Evolutionary conservation across 2,113 vertebrate species (phyloP).

Genomic region (Alethe castanea): DNA sequence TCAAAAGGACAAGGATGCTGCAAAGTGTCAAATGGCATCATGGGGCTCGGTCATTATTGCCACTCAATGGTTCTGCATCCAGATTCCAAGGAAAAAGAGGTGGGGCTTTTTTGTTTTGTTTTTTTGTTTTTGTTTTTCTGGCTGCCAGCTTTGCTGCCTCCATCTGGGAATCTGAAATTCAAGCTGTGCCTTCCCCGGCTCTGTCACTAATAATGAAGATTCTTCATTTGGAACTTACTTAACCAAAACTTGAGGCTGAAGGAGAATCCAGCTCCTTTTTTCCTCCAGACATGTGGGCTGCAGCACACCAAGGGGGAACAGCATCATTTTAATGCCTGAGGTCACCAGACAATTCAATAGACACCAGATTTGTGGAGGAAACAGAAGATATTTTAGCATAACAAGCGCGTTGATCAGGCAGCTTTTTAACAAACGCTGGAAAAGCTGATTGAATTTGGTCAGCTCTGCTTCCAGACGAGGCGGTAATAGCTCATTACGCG

Average conservation of each 20-base stretch:
- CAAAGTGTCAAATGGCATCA: not conserved
- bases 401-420: not conserved
- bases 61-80: not conserved
- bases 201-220: slow-evolving; percentile 24
- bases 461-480: not conserved
- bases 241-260: not conserved
- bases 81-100: not conserved
- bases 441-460: not conserved
- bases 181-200: slow-evolving; percentile 40
- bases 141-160: slow-evolving; percentile 20
- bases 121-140: not conserved
- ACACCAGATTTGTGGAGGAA: not conserved
- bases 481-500: not conserved
- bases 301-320: not conserved
- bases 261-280: not conserved
- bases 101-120: too few species aligned
- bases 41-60: not conserved
- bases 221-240: slow-evolving; percentile 48
- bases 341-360: not conserved
- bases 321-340: not conserved
- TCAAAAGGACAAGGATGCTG: not conserved
- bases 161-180: slow-evolving; percentile 37
- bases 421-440: not conserved
- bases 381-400: not conserved
- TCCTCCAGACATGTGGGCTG: not conserved